Conservation (phyloP, 2,797 vertebrate species). For the Tachyglossus aculeatus region DNA sequence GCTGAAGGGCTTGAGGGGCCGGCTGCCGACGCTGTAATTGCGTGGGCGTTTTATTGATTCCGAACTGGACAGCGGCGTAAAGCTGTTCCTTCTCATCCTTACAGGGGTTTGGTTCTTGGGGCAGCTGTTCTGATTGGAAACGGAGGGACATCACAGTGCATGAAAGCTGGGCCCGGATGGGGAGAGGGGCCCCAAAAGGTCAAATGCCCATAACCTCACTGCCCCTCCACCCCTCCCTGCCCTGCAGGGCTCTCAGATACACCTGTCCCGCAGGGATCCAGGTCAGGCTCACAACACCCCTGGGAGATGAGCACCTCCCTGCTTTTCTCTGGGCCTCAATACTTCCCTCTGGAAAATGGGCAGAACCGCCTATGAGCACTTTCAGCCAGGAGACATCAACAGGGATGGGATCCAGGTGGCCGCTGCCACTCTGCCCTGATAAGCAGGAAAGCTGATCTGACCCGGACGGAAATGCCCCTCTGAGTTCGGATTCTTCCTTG, state of each 20-base stretch:
- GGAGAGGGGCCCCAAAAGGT: constrained; percentile 10
- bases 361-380: no score
- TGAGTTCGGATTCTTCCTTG: no score
- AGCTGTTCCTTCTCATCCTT: constrained; percentile 94
- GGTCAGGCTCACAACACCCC: no score
- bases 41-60: constrained; percentile 89
- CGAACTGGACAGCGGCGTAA: constrained; percentile 91
- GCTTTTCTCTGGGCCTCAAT: no score
- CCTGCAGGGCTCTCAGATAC: background rate
- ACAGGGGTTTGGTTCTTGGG: constrained; percentile 79
- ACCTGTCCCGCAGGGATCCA: no score
- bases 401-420: no score
- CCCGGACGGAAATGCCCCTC: no score
- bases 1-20: constrained; percentile 83
- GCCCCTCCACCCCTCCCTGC: constrained; percentile 12
- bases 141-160: constrained; percentile 68
- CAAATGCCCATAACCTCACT: background rate
- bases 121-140: constrained; percentile 79
- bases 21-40: constrained; percentile 94
- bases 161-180: constrained; percentile 60
- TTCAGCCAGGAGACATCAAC: no score
- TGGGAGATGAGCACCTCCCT: no score
- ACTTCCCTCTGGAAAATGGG: no score
- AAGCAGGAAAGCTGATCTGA: no score
- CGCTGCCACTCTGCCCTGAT: no score